These are phyloP conservation scores for Desmophyllum pertusum DNA, from an alignment of 92 coral and sea anemone species.

Conservation along the genomic window DNA sequence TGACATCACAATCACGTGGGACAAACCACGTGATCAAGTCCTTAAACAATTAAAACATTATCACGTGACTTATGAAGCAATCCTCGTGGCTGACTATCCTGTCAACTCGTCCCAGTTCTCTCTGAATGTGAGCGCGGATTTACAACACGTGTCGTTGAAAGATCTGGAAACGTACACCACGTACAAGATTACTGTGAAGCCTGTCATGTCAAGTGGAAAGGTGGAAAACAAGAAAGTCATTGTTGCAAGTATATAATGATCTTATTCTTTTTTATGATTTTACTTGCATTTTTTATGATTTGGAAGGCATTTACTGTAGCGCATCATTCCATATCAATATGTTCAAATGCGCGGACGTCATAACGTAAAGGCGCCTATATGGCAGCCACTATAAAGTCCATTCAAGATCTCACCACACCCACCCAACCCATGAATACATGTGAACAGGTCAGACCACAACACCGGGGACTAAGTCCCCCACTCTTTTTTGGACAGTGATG, in stretches of 20 bases:
- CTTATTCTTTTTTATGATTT: too few species aligned
- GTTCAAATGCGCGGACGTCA: too few species aligned
- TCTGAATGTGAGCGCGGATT: slow-evolving; percentile 55
- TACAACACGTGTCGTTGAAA: slow-evolving; percentile 26
- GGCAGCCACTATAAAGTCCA: too few species aligned
- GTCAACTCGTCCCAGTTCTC: slow-evolving; percentile 33
- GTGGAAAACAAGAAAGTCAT: slow-evolving; percentile 38
- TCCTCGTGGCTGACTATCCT: slow-evolving; percentile 19
- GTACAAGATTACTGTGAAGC: slow-evolving; percentile 52
- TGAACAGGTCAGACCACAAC: too few species aligned
- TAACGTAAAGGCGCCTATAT: too few species aligned
- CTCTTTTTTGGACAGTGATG: too few species aligned
- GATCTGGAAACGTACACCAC: slow-evolving; percentile 50
- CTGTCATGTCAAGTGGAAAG: slow-evolving; percentile 34
- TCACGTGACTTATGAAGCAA: slow-evolving; percentile 52
- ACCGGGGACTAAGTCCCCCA: too few species aligned
- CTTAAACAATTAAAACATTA: slow-evolving; percentile 51
- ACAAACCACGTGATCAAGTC: slow-evolving; percentile 52
- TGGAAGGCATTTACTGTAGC: too few species aligned
- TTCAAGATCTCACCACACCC: too few species aligned
- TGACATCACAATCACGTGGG: slow-evolving; percentile 55
- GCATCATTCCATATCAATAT: too few species aligned
- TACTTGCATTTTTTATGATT: too few species aligned
- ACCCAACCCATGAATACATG: too few species aligned
- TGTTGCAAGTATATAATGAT: slow-evolving; percentile 49